A percentile compares a stretch with the other conserved stretches of the same genome.
phyloP scores from a whole-genome alignment of 2,888 invertebrate genomes.

The Aelia acuminata region DNA sequence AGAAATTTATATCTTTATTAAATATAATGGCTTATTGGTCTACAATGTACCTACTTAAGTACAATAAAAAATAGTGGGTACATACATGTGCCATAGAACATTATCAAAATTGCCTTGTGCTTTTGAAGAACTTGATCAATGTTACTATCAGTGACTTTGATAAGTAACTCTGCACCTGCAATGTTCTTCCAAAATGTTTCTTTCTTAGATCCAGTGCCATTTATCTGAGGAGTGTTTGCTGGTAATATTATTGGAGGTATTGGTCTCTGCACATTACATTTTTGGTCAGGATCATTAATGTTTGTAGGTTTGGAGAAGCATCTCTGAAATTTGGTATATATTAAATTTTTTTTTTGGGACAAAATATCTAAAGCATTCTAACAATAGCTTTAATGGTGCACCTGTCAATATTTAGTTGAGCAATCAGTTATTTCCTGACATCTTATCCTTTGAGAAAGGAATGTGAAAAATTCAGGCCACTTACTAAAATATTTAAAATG shows the following conservation, averaged over 20 bases:
- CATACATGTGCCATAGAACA: conserved; percentile 55
- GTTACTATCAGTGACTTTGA: conserved; percentile 55
- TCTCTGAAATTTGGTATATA: conserved; percentile 27
- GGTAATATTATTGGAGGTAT: conserved; percentile 41
- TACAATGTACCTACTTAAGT: neutral
- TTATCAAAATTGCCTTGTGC: conserved; percentile 30
- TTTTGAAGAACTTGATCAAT: conserved; percentile 35
- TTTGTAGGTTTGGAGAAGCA: conserved; percentile 49
- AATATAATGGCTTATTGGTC: neutral
- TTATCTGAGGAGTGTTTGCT: neutral
- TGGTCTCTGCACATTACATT: neutral
- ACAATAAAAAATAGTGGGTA: neutral
- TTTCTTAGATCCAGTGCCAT: neutral
- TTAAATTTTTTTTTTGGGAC: neutral
- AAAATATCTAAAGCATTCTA: neutral
- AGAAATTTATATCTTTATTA: neutral
- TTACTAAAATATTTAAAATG: too few species aligned
- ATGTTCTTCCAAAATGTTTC: conserved; percentile 49
- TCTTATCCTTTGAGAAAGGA: too few species aligned
- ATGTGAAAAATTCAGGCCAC: too few species aligned
- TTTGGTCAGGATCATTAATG: conserved; percentile 1
- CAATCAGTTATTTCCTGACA: neutral
- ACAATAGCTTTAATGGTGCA: too few species aligned
- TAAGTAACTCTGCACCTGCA: conserved; percentile 46
- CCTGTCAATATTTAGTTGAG: too few species aligned